Percentiles rank a stretch among this genome's conserved stretches.
Conservation (phyloP, 2,113 vertebrate genomes). For the Saimiri boliviensis region DNA sequence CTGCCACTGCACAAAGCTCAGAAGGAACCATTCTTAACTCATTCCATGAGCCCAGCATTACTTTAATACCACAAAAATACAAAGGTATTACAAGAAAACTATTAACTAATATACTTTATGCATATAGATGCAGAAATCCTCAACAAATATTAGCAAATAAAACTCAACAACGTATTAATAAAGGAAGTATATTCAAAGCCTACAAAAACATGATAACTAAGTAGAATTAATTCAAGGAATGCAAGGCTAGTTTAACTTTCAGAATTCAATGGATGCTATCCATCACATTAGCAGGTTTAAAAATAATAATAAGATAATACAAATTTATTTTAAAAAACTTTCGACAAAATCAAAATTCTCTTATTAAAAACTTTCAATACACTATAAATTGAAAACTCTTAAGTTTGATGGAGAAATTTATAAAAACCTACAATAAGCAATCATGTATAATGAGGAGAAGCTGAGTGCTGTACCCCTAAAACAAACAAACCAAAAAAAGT, state of each 20-base stretch:
- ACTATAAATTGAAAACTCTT: not conserved
- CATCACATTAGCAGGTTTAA: not conserved
- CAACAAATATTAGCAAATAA: no score
- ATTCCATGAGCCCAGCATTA: no score
- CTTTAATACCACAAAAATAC: no score
- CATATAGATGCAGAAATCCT: no score
- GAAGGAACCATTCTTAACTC: no score
- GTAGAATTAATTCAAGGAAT: not conserved
- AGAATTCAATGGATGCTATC: not conserved
- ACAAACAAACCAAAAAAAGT: not conserved
- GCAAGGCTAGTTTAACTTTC: not conserved
- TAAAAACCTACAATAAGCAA: not conserved
- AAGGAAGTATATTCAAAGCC: no score
- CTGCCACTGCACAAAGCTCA: no score
- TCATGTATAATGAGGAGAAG: not conserved
- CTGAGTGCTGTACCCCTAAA: no score
- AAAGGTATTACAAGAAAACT: no score
- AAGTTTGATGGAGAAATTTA: not conserved
- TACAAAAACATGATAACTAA: not conserved
- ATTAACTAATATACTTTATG: no score
- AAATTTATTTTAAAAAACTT: not conserved
- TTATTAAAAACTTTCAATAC: not conserved
- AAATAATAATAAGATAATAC: not conserved
- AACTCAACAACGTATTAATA: no score
- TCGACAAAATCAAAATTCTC: not conserved